These are phyloP conservation scores for Aplochiton taeniatus DNA, from an alignment of 2,797 vertebrate genomes.

Conservation along the genomic window DNA sequence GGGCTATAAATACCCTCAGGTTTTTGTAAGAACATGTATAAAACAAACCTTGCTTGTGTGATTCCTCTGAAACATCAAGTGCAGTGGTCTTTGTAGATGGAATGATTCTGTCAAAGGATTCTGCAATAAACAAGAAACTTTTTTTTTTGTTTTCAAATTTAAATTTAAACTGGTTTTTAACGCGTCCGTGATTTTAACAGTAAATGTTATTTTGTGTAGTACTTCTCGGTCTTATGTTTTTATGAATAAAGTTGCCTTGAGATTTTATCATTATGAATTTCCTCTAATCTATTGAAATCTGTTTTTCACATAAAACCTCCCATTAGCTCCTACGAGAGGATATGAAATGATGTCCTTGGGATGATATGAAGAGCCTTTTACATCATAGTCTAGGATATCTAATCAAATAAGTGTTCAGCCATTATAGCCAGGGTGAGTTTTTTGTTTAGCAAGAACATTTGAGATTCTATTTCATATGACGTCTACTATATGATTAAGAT, in stretches of 20 bases:
- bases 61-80: conserved; percentile 44
- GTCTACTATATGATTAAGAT: no score
- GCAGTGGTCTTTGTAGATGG: conserved; percentile 51
- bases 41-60: conserved; percentile 63
- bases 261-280: conserved; percentile 52
- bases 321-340: conserved; percentile 46
- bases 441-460: no score
- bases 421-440: no score
- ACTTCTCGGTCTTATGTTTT: conserved; percentile 56
- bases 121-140: conserved; percentile 50
- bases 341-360: no score
- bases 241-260: conserved; percentile 65
- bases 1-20: conserved; percentile 63
- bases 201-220: conserved; percentile 46
- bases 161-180: conserved; percentile 18
- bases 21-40: conserved; percentile 55
- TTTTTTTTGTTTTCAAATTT: conserved; percentile 40
- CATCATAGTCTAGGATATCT: no score
- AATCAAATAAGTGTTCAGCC: no score
- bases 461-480: no score
- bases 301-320: conserved; percentile 75
- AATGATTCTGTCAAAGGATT: conserved; percentile 47
- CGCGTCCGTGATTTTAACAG: conserved; percentile 37
- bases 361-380: no score
- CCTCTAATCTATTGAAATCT: conserved; percentile 56